Evolutionary conservation across 2,888 invertebrate genomes (phyloP).

Genomic region (Microctonus hyperodae): DNA sequence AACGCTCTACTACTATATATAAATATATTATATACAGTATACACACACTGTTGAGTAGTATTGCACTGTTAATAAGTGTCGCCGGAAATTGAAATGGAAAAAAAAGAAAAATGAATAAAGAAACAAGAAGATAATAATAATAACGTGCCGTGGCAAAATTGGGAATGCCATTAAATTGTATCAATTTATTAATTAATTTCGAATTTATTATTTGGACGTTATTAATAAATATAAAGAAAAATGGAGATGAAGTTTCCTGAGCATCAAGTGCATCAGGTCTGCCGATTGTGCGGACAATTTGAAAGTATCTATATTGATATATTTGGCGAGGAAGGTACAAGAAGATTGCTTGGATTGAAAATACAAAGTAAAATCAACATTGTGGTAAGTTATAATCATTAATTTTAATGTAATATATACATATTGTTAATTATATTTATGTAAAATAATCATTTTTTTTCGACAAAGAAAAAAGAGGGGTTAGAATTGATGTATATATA

Average conservation of each 20-base stretch:
- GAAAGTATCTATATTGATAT: constrained; percentile 58
- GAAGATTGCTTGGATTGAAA: constrained; percentile 54
- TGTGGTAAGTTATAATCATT: constrained; percentile 52
- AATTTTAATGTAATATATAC: neutral
- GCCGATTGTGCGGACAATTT: constrained; percentile 58
- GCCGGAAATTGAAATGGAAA: neutral
- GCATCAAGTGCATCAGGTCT: constrained; percentile 47
- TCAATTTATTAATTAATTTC: constrained; percentile 7
- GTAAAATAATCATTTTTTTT: neutral
- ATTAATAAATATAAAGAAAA: constrained; percentile 19
- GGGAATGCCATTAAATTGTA: constrained; percentile 14
- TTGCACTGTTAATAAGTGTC: neutral
- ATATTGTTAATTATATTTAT: neutral
- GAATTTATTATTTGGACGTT: constrained; percentile 7
- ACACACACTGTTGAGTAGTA: neutral
- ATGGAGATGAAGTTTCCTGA: constrained; percentile 27
- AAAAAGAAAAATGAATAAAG: neutral
- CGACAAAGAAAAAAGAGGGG: constrained; percentile 29
- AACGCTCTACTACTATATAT: neutral
- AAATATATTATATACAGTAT: neutral
- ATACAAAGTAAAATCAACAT: constrained; percentile 59
- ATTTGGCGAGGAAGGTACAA: constrained; percentile 58
- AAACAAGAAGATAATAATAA: neutral
- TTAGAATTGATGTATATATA: constrained; percentile 7
- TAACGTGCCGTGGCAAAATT: neutral